Conservation (phyloP, 2,113 vertebrate species). For the Ciconia maguari region DNA sequence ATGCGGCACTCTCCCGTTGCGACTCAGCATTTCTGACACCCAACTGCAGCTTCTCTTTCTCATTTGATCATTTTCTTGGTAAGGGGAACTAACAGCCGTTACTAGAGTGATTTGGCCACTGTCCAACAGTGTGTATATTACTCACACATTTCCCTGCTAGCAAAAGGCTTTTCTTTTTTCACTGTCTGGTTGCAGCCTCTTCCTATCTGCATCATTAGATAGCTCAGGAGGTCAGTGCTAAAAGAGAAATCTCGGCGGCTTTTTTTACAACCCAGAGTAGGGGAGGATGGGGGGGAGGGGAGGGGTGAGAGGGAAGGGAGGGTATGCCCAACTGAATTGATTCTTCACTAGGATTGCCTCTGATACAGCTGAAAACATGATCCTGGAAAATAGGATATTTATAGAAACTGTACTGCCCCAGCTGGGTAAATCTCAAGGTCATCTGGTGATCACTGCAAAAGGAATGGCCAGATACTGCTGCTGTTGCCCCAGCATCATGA, state of each 20-base stretch:
- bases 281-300: background rate
- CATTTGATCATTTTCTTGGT: conserved; percentile 22
- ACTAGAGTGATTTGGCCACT: conserved; percentile 59
- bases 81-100: conserved; percentile 41
- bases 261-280: background rate
- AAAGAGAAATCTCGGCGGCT: background rate
- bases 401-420: background rate
- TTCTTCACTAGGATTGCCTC: background rate
- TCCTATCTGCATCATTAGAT: conserved; percentile 37
- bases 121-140: conserved; percentile 42
- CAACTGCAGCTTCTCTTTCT: conserved; percentile 36
- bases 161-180: conserved; percentile 15
- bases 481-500: background rate
- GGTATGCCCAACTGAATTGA: background rate
- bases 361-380: background rate
- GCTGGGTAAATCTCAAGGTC: conserved; percentile 42
- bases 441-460: background rate
- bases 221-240: conserved; percentile 43
- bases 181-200: conserved; percentile 42
- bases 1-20: conserved; percentile 29
- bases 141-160: conserved; percentile 51
- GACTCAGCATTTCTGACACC: conserved; percentile 55
- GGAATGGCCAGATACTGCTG: background rate
- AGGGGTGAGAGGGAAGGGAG: background rate
- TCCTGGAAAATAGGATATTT: conserved; percentile 39